These are phyloP conservation scores for Toxostoma redivivum DNA, from an alignment of 2,113 vertebrate species.

Conservation along the genomic window DNA sequence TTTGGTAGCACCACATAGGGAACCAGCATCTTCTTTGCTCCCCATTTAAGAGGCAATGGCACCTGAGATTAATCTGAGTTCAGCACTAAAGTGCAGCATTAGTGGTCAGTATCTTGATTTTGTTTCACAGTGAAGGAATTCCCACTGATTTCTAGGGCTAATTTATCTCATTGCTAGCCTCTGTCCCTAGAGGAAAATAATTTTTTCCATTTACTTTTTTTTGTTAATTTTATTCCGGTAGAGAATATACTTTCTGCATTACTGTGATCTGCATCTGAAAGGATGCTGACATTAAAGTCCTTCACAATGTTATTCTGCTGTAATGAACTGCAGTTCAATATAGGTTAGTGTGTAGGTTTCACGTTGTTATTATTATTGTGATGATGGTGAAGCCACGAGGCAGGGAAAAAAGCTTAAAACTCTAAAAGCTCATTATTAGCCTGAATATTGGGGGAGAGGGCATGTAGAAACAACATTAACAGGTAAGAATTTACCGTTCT, in stretches of 20 bases:
- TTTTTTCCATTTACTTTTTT: background rate
- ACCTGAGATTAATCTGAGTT: background rate
- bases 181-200: background rate
- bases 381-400: background rate
- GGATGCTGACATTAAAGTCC: background rate
- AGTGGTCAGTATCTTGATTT: background rate
- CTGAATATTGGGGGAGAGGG: background rate
- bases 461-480: background rate
- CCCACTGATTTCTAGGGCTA: background rate
- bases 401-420: background rate
- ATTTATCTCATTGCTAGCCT: background rate
- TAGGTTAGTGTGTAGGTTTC: background rate
- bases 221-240: background rate
- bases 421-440: background rate
- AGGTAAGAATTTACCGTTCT: background rate
- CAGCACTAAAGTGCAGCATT: background rate
- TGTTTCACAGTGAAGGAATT: background rate
- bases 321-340: conserved; percentile 5
- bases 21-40: accelerated
- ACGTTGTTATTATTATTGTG: background rate
- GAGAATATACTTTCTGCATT: background rate
- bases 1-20: background rate
- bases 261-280: background rate
- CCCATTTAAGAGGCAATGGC: background rate
- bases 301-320: background rate